Evolutionary conservation across 2,888 invertebrate genomes (phyloP).

Genomic region (Piscicola geometra): DNA sequence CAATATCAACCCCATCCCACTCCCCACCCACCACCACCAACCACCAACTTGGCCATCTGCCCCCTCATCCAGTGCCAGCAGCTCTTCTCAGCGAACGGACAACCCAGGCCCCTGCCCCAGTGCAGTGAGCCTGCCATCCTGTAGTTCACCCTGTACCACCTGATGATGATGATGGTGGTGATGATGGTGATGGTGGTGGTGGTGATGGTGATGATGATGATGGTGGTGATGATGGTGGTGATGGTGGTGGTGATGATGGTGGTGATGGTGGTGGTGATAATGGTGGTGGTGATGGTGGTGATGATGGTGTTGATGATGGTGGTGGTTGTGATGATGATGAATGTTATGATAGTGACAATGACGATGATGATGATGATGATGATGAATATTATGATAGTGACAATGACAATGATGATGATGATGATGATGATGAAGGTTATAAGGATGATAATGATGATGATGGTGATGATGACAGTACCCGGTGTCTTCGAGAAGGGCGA

Average conservation of each 20-base stretch:
- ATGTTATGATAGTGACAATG: background rate
- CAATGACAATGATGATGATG: background rate
- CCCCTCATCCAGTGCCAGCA: constrained; percentile 93
- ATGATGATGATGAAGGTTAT: background rate
- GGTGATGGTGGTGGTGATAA: constrained; percentile 14
- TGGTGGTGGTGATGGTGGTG: constrained; percentile 18
- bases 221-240: constrained; percentile 13
- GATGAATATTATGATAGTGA: background rate
- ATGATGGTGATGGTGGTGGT: constrained; percentile 16
- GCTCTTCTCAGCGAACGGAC: constrained; percentile 85
- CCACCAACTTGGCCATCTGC: constrained; percentile 65
- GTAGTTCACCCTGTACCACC: constrained; percentile 81
- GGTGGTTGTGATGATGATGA: constrained; percentile 25
- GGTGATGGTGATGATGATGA: constrained; percentile 8
- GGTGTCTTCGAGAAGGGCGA: constrained; percentile 45
- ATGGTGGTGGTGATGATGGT: constrained; percentile 19
- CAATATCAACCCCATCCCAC: background rate
- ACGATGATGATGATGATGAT: constrained; percentile 15
- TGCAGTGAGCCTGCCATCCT: constrained; percentile 71
- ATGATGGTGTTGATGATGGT: constrained; percentile 26
- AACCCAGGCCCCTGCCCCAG: constrained; percentile 88
- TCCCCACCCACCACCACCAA: background rate
- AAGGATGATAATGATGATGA: constrained; percentile 23
- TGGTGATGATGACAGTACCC: constrained; percentile 41
- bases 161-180: constrained; percentile 40